A percentile compares a stretch with the other conserved stretches of the same genome.
Conservation (phyloP, 2,113 vertebrate species). For the Lophochroa leadbeateri region DNA sequence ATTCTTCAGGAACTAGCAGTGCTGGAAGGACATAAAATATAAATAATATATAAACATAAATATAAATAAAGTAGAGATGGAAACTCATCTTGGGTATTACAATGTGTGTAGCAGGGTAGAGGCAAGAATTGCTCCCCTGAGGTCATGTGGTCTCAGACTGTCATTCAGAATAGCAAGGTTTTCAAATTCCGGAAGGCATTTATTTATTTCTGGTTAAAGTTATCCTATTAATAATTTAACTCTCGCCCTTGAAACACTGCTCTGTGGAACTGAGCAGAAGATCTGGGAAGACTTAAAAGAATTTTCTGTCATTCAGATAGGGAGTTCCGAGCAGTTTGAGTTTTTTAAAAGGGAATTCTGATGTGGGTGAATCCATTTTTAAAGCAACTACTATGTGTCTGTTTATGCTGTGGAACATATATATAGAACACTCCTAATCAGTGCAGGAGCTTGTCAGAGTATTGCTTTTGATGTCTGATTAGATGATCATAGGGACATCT, state of each 20-base stretch:
- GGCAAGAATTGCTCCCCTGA: not conserved
- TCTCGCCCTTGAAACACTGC: slow-evolving; percentile 34
- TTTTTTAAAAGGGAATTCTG: slow-evolving; percentile 60
- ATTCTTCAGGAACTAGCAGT: not conserved
- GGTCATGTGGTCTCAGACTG: not conserved
- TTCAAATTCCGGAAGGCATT: not conserved
- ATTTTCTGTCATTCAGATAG: slow-evolving; percentile 35
- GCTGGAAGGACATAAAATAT: not conserved
- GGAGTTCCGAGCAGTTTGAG: slow-evolving; percentile 15
- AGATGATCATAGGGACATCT: slow-evolving; percentile 77
- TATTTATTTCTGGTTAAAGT: not conserved
- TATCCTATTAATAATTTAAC: slow-evolving; percentile 37
- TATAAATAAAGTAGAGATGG: not conserved
- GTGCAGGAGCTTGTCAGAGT: slow-evolving; percentile 70
- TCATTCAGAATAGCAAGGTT: not conserved
- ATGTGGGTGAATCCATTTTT: slow-evolving; percentile 69
- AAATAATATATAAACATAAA: not conserved
- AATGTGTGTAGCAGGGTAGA: not conserved
- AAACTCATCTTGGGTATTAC: not conserved
- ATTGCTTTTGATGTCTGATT: slow-evolving; percentile 77
- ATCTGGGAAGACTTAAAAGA: slow-evolving; percentile 24
- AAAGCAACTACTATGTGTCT: slow-evolving; percentile 66
- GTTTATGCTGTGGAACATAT: slow-evolving; percentile 48
- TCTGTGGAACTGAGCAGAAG: not conserved
- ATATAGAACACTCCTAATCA: slow-evolving; percentile 63